Percentiles rank a stretch among this genome's conserved stretches.
Conservation (phyloP, 35 echinoderm and acorn worm genomes). For the Chiridota heheva region DNA sequence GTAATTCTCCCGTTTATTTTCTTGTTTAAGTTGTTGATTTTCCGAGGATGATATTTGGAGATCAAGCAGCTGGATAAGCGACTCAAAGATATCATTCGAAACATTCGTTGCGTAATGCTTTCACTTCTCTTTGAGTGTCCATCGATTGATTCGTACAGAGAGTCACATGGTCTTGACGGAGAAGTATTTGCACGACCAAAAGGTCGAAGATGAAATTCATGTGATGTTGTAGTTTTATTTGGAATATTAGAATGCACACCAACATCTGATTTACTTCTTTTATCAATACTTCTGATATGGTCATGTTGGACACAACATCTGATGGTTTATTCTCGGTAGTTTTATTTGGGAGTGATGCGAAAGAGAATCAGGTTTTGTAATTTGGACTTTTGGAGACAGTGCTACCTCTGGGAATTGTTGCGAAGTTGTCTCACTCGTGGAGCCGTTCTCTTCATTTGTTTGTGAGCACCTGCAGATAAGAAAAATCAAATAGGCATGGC, state of each 20-base stretch:
- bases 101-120: conserved; percentile 4
- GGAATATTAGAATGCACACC: background rate
- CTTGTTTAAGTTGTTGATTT: background rate
- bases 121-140: background rate
- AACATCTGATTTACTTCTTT: background rate
- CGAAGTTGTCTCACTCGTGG: no score
- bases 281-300: background rate
- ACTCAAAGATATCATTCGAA: conserved; percentile 10
- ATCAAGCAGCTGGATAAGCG: conserved; percentile 18
- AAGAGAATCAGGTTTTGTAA: background rate
- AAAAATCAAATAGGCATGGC: no score
- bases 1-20: background rate
- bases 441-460: no score
- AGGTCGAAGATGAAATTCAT: no score
- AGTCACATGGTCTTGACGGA: conserved; percentile 11
- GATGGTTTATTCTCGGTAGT: background rate
- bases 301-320: background rate
- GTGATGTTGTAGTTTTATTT: background rate
- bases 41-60: background rate
- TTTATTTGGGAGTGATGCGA: conserved; percentile 5
- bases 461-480: no score
- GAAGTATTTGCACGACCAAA: conserved; percentile 25
- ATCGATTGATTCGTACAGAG: conserved; percentile 26
- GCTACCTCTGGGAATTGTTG: no score
- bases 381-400: background rate